These are phyloP conservation scores for Caenorhabditis uteleia DNA, from an alignment of 2,888 invertebrate genomes.

Conservation along the genomic window DNA sequence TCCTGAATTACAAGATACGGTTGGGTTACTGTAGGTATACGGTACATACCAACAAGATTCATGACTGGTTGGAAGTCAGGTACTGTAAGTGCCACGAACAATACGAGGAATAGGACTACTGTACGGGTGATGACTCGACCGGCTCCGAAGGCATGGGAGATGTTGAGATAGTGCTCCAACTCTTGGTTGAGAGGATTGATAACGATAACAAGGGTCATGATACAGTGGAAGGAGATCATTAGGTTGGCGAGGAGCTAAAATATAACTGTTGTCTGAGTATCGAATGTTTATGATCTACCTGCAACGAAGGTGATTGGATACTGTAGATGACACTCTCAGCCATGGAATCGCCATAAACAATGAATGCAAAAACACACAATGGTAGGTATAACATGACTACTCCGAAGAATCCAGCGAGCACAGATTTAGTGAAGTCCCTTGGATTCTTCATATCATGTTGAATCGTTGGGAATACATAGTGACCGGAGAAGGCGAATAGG, in stretches of 20 bases:
- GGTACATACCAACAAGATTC: conserved; percentile 50
- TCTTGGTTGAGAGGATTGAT: conserved; percentile 68
- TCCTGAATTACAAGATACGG: conserved; percentile 12
- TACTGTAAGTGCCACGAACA: conserved; percentile 60
- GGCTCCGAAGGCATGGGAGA: conserved; percentile 62
- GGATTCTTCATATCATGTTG: conserved; percentile 89
- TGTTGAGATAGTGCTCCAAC: conserved; percentile 60
- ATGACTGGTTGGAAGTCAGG: conserved; percentile 67
- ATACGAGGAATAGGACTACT: conserved; percentile 51
- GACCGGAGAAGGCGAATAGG: conserved; percentile 67
- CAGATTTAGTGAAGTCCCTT: conserved; percentile 79
- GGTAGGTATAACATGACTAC: conserved; percentile 66
- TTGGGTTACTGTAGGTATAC: background rate
- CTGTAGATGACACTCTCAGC: conserved; percentile 59
- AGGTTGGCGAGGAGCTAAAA: conserved; percentile 60
- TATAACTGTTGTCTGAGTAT: background rate
- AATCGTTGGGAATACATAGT: conserved; percentile 79
- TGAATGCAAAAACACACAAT: conserved; percentile 62
- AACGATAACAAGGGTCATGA: conserved; percentile 65
- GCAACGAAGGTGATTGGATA: conserved; percentile 57
- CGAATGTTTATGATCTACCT: conserved; percentile 25
- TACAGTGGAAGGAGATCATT: conserved; percentile 68
- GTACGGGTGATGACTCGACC: conserved; percentile 58
- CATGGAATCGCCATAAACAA: conserved; percentile 65
- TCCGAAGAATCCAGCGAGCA: conserved; percentile 70